Conservation (phyloP, 2,797 vertebrate species). For the Cirrhinus mrigala region DNA sequence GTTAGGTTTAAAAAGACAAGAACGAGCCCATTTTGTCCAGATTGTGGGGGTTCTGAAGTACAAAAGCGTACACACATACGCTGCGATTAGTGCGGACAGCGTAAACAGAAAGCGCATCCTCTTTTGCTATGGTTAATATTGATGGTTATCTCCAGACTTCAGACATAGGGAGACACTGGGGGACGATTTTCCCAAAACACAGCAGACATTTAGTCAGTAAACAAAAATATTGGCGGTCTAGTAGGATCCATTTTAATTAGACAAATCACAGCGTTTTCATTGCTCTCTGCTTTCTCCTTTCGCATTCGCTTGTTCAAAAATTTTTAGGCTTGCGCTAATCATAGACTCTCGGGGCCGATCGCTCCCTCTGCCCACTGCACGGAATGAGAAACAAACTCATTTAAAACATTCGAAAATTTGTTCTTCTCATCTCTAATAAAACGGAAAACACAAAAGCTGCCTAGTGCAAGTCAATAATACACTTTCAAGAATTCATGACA, state of each 20-base stretch:
- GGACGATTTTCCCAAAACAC: conserved; percentile 62
- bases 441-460: conserved; percentile 30
- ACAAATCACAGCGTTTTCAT: conserved; percentile 62
- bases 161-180: conserved; percentile 50
- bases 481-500: conserved; percentile 24
- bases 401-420: conserved; percentile 17
- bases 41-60: conserved; percentile 13
- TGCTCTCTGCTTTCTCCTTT: conserved; percentile 43
- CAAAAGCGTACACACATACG: conserved; percentile 11
- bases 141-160: conserved; percentile 55
- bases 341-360: conserved; percentile 18
- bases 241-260: conserved; percentile 70
- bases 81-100: not conserved
- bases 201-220: conserved; percentile 71
- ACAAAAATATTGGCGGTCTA: conserved; percentile 64
- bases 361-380: conserved; percentile 5
- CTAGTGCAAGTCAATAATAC: conserved; percentile 16
- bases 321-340: conserved; percentile 47
- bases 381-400: conserved; percentile 40
- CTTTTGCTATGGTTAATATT: conserved; percentile 50
- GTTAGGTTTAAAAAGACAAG: conserved; percentile 23
- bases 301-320: conserved; percentile 35
- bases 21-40: conserved; percentile 18
- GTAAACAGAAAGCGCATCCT: conserved; percentile 51
- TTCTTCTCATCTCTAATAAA: conserved; percentile 33